Percentiles rank a stretch among this genome's conserved stretches.
These are phyloP conservation scores for Hyles euphorbiae DNA, from an alignment of 1,140 invertebrate genomes.

Conservation along the genomic window DNA sequence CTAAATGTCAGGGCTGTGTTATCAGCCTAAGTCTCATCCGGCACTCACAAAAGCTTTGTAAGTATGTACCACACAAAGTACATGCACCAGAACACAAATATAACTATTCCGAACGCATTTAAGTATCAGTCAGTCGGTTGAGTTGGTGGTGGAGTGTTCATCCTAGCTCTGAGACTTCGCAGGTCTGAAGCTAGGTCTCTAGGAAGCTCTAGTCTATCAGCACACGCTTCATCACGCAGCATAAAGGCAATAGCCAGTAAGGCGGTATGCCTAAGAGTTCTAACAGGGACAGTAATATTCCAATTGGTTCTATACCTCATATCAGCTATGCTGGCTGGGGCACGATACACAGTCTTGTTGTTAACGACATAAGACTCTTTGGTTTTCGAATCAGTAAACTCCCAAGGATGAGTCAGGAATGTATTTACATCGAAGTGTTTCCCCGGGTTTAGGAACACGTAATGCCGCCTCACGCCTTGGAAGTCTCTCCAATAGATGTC, in stretches of 20 bases:
- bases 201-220: constrained; percentile 37
- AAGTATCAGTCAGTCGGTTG: neutral
- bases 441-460: constrained; percentile 46
- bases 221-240: constrained; percentile 23
- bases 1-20: too few species aligned
- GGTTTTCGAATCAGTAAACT: constrained; percentile 80
- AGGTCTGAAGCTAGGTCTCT: constrained; percentile 37
- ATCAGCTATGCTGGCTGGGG: constrained; percentile 38
- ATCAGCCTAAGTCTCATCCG: too few species aligned
- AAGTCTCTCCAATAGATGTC: constrained; percentile 87
- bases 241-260: constrained; percentile 37
- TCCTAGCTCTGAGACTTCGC: constrained; percentile 20
- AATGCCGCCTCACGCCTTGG: constrained; percentile 68
- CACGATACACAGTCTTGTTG: constrained; percentile 52
- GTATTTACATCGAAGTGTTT: constrained; percentile 80
- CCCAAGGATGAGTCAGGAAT: constrained; percentile 85
- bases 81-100: too few species aligned
- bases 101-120: too few species aligned
- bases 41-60: too few species aligned
- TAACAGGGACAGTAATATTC: constrained; percentile 55
- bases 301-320: constrained; percentile 55
- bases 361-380: constrained; percentile 75
- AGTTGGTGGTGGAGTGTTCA: neutral
- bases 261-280: constrained; percentile 34
- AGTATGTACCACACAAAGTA: too few species aligned